A percentile compares a stretch with the other conserved stretches of the same genome.
Conservation (phyloP, 2,797 vertebrate species). For the Myotis vivesi region DNA sequence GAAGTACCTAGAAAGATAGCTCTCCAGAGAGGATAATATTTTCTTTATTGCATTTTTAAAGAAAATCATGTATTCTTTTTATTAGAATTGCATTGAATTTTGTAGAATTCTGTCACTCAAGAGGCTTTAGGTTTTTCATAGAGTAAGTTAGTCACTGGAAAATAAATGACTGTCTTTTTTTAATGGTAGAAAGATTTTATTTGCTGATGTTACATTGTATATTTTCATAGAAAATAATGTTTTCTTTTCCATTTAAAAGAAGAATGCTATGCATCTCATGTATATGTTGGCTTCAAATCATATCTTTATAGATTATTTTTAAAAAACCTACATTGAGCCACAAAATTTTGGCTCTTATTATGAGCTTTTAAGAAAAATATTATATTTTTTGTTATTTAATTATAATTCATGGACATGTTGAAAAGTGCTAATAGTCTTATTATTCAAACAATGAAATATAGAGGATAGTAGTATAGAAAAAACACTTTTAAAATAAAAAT, state of each 20-base stretch:
- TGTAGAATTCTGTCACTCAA: neutral
- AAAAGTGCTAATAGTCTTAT: neutral
- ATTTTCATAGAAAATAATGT: neutral
- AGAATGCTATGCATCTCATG: neutral
- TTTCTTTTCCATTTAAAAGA: constrained; percentile 42
- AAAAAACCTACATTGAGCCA: too few species aligned
- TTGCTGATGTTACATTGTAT: constrained; percentile 5
- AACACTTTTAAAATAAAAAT: neutral
- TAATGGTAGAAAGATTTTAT: neutral
- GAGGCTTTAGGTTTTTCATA: neutral
- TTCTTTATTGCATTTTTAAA: constrained; percentile 44
- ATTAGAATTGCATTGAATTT: neutral
- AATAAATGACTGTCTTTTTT: neutral
- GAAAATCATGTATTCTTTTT: constrained; percentile 27
- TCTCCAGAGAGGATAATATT: constrained; percentile 44
- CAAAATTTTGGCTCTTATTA: neutral
- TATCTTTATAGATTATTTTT: neutral
- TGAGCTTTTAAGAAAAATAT: neutral
- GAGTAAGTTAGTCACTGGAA: neutral
- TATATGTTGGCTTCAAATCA: neutral
- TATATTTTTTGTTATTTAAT: neutral
- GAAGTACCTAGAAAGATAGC: neutral
- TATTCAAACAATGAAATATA: neutral
- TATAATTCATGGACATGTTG: neutral
- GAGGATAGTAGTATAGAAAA: neutral